Conservation (phyloP, 2,797 vertebrate genomes). For the Clarias fuscus region DNA sequence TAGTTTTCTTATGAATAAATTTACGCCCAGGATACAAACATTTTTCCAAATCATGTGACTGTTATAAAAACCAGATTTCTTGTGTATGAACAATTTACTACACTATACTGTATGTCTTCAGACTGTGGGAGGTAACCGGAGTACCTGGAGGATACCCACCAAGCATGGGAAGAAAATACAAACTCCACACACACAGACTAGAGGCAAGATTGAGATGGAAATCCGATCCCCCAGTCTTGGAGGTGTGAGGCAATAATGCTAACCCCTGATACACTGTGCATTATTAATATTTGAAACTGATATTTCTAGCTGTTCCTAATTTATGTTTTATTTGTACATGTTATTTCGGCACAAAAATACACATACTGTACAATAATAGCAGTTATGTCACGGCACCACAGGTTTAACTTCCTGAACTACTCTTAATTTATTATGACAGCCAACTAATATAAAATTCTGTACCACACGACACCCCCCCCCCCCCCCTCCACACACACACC, state of each 20-base stretch:
- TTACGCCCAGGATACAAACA: too few species aligned
- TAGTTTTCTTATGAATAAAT: too few species aligned
- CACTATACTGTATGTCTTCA: too few species aligned
- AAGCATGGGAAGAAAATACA: too few species aligned
- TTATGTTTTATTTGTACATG: not conserved
- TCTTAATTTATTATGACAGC: conserved; percentile 29
- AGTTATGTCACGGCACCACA: conserved; percentile 35
- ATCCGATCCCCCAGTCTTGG: too few species aligned
- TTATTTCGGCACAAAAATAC: not conserved
- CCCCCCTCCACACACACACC: conserved; percentile 20
- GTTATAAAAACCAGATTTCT: not conserved
- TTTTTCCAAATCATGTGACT: too few species aligned
- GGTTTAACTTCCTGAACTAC: conserved; percentile 32
- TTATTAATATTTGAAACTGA: not conserved
- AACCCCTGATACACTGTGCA: not conserved
- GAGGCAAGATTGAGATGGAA: too few species aligned
- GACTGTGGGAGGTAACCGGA: too few species aligned
- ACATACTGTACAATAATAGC: conserved; percentile 14
- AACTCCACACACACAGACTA: too few species aligned
- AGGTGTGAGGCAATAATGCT: too few species aligned
- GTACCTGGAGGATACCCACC: too few species aligned
- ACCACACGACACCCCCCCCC: not conserved
- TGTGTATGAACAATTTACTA: too few species aligned
- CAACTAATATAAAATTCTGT: conserved; percentile 33
- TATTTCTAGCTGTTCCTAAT: not conserved